Conservation (phyloP, 1,140 invertebrate species). For the Reticulitermes speratus region DNA sequence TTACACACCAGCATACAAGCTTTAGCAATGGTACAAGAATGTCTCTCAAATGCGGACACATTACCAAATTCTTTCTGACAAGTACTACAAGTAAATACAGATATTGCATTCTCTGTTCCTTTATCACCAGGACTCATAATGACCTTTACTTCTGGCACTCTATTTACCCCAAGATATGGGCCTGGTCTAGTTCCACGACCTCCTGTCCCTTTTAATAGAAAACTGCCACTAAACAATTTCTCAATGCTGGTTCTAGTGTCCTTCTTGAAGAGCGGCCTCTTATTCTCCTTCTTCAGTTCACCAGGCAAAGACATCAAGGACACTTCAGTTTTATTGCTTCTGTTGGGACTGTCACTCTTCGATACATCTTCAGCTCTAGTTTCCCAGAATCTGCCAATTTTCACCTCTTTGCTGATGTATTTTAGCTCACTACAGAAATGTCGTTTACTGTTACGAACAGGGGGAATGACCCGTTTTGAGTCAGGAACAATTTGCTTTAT, state of each 20-base stretch:
- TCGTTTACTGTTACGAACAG: conserved; percentile 33
- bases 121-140: background rate
- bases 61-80: conserved; percentile 14
- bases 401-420: conserved; percentile 50
- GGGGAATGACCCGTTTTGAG: conserved; percentile 30
- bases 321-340: background rate
- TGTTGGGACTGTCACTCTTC: background rate
- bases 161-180: background rate
- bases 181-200: background rate
- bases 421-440: conserved; percentile 13
- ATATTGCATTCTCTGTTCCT: conserved; percentile 3
- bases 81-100: background rate
- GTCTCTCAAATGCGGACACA: background rate
- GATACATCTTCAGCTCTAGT: background rate
- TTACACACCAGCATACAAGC: conserved; percentile 10
- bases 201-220: background rate
- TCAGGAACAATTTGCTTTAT: conserved; percentile 42
- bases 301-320: too few species aligned
- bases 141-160: background rate
- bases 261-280: background rate
- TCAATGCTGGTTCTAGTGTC: background rate
- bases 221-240: conserved; percentile 15
- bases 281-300: background rate
- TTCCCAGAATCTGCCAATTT: conserved; percentile 57
- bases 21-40: background rate